These are phyloP conservation scores for Sogatella furcifera DNA, from an alignment of 1,140 invertebrate genomes.

Conservation along the genomic window DNA sequence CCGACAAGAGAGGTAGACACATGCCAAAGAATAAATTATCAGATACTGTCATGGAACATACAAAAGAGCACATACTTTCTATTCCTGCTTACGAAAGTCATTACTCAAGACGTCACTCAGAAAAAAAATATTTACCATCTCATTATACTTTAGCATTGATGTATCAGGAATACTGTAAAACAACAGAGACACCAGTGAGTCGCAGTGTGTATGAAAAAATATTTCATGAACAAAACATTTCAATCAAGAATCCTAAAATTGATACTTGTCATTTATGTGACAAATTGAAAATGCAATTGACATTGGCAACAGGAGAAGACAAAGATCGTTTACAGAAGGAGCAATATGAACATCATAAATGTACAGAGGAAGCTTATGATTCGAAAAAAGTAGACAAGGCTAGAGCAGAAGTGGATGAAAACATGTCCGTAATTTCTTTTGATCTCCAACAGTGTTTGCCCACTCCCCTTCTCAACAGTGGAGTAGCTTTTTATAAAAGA, in stretches of 20 bases:
- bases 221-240: constrained; percentile 10
- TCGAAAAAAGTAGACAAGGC: constrained; percentile 7
- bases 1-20: not conserved
- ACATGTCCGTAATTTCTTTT: constrained; percentile 21
- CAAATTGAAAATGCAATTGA: constrained; percentile 2
- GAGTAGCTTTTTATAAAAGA: constrained; percentile 28
- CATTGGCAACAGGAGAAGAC: not conserved
- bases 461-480: constrained; percentile 25
- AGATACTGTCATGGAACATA: not conserved
- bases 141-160: not conserved
- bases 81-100: constrained; percentile 5
- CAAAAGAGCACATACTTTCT: constrained; percentile 2
- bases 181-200: not conserved
- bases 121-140: constrained; percentile 9
- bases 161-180: constrained; percentile 3
- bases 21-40: not conserved
- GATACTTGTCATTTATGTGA: constrained; percentile 6
- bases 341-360: not conserved
- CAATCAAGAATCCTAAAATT: constrained; percentile 5
- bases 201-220: constrained; percentile 3
- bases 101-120: not conserved
- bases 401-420: constrained; percentile 7
- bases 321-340: not conserved
- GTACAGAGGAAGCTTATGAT: constrained; percentile 4
- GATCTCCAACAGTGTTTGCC: constrained; percentile 30